Conservation (phyloP, 2,888 invertebrate species). For the Ochropleura plecta region DNA sequence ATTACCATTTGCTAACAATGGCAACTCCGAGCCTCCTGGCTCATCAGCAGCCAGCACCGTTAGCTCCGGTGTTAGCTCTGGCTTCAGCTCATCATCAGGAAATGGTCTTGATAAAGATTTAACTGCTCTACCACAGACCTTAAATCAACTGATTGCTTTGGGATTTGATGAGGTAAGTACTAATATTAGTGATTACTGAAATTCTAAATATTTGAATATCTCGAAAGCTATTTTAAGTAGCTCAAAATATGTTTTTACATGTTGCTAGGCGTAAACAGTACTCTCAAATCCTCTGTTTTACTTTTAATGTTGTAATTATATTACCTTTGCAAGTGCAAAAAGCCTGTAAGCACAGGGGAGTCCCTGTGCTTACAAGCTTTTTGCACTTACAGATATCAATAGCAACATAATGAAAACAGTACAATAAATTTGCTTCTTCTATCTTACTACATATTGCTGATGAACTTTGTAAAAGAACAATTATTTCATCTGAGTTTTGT, state of each 20-base stretch:
- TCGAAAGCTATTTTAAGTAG: not conserved
- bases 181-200: conserved; percentile 6
- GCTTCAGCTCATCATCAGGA: conserved; percentile 90
- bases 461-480: not conserved
- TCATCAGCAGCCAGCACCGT: conserved; percentile 95
- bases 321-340: not conserved
- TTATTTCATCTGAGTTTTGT: not conserved
- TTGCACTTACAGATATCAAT: not conserved
- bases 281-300: not conserved
- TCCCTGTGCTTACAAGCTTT: not conserved
- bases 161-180: conserved; percentile 93
- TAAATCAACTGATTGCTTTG: conserved; percentile 92
- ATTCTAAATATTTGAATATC: not conserved
- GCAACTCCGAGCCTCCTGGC: conserved; percentile 91
- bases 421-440: not conserved
- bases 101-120: conserved; percentile 92
- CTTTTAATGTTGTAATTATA: not conserved
- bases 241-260: not conserved
- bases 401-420: not conserved
- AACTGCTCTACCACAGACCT: conserved; percentile 91
- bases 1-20: conserved; percentile 94
- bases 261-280: not conserved
- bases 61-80: conserved; percentile 90
- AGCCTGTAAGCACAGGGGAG: too few relatives aligned
- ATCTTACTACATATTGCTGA: not conserved